These are phyloP conservation scores for Madoqua kirkii DNA, from an alignment of 2,113 vertebrate genomes.

Conservation along the genomic window DNA sequence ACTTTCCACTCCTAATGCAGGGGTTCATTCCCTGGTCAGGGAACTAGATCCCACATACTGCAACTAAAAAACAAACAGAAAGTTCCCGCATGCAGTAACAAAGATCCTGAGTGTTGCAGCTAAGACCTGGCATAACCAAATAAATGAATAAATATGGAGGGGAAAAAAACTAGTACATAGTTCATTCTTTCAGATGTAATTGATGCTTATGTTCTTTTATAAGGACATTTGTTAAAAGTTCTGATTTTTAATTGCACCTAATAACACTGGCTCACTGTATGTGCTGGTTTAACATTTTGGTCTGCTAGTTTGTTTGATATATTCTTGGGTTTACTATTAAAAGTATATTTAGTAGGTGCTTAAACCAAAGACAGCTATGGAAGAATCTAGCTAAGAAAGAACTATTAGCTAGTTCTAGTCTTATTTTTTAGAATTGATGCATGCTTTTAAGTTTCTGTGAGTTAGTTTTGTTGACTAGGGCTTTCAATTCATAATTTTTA, in stretches of 20 bases:
- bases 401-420: background rate
- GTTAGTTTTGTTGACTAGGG: background rate
- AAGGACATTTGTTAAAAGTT: background rate
- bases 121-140: background rate
- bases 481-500: constrained; percentile 22
- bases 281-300: background rate
- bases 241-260: constrained; percentile 5
- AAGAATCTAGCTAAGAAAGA: background rate
- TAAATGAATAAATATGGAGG: background rate
- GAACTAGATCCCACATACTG: background rate
- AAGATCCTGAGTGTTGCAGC: background rate
- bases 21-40: background rate
- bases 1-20: background rate
- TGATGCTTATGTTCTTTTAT: background rate
- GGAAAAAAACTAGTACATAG: background rate
- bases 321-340: background rate
- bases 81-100: background rate
- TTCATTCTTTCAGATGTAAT: constrained; percentile 11
- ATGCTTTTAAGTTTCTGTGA: background rate
- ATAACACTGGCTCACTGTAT: background rate
- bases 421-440: background rate
- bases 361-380: background rate
- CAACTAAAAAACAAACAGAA: background rate
- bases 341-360: background rate
- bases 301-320: background rate